phyloP scores from a whole-genome alignment of 2,888 invertebrate genomes.

The Mystacides longicornis region DNA sequence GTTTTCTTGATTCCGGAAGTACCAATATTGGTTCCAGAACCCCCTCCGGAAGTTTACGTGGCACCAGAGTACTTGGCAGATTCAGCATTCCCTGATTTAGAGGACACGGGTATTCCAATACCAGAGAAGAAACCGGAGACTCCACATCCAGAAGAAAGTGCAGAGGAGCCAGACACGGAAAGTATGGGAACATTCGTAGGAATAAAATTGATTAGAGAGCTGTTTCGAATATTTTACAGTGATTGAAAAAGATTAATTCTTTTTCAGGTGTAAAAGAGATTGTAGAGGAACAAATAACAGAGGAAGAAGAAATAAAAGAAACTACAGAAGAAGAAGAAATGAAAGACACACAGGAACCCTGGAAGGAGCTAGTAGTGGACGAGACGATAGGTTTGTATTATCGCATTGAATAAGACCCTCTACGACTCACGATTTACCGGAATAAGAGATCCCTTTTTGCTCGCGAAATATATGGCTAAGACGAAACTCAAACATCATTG shows the following conservation, averaged over 20 bases:
- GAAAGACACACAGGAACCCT: conserved; percentile 6
- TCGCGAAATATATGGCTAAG: too few species aligned
- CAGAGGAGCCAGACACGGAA: not conserved
- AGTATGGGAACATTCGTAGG: not conserved
- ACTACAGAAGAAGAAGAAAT: conserved; percentile 8
- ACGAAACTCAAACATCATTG: too few species aligned
- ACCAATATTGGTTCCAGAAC: conserved; percentile 40
- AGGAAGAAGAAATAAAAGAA: conserved; percentile 16
- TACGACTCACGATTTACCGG: too few species aligned
- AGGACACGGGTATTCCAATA: conserved; percentile 35
- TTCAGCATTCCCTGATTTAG: conserved; percentile 40
- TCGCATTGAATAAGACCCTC: too few species aligned
- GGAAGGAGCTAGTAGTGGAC: conserved; percentile 15
- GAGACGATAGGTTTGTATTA: conserved; percentile 14
- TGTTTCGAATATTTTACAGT: not conserved
- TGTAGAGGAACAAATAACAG: conserved; percentile 9
- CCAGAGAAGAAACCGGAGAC: conserved; percentile 22
- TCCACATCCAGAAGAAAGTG: conserved; percentile 10
- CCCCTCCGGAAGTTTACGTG: conserved; percentile 37
- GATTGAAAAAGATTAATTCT: not conserved
- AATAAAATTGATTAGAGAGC: not conserved
- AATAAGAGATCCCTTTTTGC: too few species aligned
- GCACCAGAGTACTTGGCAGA: conserved; percentile 40
- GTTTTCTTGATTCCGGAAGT: conserved; percentile 33
- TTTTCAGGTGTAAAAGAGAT: conserved; percentile 1